Base-by-base conservation (phyloP, 1,140 invertebrate genomes). In the Cyrtorhinus lividipennis region DNA sequence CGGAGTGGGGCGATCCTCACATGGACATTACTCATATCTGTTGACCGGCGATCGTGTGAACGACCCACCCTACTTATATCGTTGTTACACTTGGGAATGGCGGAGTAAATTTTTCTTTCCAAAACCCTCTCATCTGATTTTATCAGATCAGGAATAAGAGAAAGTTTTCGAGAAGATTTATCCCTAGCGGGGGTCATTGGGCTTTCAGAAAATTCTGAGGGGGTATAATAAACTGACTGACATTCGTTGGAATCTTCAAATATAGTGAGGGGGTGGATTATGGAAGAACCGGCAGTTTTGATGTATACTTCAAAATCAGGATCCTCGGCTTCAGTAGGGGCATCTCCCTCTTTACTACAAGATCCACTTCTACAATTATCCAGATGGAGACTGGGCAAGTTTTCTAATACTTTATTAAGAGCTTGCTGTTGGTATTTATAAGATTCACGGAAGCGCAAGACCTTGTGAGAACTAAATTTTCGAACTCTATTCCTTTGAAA, bases 391-490 rank as follows among this genome's bases (percentile, higher is more conserved):
- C 83, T 89, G n/a, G 92, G 92, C 67, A 97, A 77, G 71, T 92
- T 95, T 72, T 97, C 93, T 30, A 97, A 72, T 1, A 97, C 86
- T 73, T 95, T 95, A 74, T 94, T 92, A 5, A 97, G 74, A 2
- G 92, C 92, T 73, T 92, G 89, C 72, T 95, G 92, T 72, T 94
- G 91, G 69, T 93, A 90, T 74, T 95, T 95, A 79, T 93, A 95
- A 3, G 89, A 90, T 73, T 95, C 92, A 5, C 91, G 81, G 2
- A 95, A 75, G 56, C 89, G 79, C 15, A 94, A 74, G 30, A 95
- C 83, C 72, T 96, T 92, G 69, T 93, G 88, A 0, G 89, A 84
- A 73, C 90, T 92, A 75, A 95, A 97, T 73, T 96, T 95, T 15
- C 92, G 79, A 61, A 96, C 92, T 69, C 92, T 86, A 71, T 94